Evolutionary conservation across 2,797 vertebrate genomes (phyloP).

Genomic region (Lutjanus argentimaculatus): DNA sequence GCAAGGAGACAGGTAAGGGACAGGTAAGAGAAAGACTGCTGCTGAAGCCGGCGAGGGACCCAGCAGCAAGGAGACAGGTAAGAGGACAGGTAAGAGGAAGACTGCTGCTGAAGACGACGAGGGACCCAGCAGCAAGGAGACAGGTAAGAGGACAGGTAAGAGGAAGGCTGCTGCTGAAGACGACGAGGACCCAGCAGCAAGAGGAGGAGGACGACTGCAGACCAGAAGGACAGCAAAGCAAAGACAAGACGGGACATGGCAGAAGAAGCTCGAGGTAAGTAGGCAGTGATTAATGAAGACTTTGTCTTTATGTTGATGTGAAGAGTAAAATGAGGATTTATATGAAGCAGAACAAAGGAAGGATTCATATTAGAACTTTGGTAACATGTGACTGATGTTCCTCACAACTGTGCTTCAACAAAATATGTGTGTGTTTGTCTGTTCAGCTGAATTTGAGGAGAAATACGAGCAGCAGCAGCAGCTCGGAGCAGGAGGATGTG

Average conservation of each 20-base stretch:
- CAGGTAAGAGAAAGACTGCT: too few relatives aligned
- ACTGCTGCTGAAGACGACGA: too few relatives aligned
- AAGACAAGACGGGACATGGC: not conserved
- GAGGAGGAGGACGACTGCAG: accelerated
- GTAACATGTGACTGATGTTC: not conserved
- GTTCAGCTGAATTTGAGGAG: not conserved
- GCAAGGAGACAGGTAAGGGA: too few relatives aligned
- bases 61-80: too few relatives aligned
- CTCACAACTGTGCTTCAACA: not conserved
- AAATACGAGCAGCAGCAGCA: not conserved
- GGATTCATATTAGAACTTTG: not conserved
- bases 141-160: too few relatives aligned
- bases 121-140: too few relatives aligned
- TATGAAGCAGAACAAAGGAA: not conserved
- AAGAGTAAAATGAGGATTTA: not conserved
- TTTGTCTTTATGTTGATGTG: not conserved
- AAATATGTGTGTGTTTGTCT: not conserved
- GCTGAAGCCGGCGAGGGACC: too few relatives aligned
- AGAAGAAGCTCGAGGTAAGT: not conserved
- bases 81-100: too few relatives aligned
- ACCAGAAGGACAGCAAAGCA: not conserved
- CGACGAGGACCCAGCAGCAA: not conserved
- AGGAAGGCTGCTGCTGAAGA: too few relatives aligned
- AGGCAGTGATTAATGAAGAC: not conserved
- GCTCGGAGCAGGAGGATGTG: conserved; percentile 31